Base-by-base conservation (phyloP, 2,797 vertebrate species). In the Hydrophis major region DNA sequence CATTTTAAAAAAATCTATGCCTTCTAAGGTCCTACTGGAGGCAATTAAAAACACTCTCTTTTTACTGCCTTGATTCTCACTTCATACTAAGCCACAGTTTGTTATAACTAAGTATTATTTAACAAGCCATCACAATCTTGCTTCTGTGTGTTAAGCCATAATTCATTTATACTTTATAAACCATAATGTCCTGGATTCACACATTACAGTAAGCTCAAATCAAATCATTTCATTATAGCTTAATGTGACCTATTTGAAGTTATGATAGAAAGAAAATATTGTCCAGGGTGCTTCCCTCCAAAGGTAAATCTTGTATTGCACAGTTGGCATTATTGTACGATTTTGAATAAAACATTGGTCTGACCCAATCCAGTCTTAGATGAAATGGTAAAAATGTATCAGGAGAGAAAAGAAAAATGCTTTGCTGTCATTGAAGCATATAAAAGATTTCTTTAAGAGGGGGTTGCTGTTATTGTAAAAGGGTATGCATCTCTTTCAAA, bases 1-100 rank as follows among this genome's bases (percentile, higher is more conserved):
- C 89, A 53, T 57, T 94, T 92, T 90, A 0, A 42, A 83, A 83
- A 83, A 47, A 83, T 47, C 50, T 6, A 0, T 96, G 91, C 94
- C 89, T 92, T 94, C 10, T 10, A 47, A 50, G 20, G 37, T 22
- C 74, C 22, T 7, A 22, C 74, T 83, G 37, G 18, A 83, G 8
- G 74, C 37, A 47, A 83, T 47, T 83, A 47, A 83, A 83, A 83
- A 25, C 20, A 11, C 20, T 4, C 18, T 78, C 10, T 25, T 47
- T 83, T 83, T 83, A 83, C 8, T 83, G 37, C 20, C 37, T 83
- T 83, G 20, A 83, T 47, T 83, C 37, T 47, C 37, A 83, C 8
- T 25, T 47, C 37, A 47, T 83, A 25, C 74, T 47, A 83, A 83
- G 20, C 20, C 37, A 83, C 37, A 25, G 74, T 83, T 47, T 83